phyloP scores from a whole-genome alignment of 1,140 invertebrate genomes.

The Phthorimaea operculella region DNA sequence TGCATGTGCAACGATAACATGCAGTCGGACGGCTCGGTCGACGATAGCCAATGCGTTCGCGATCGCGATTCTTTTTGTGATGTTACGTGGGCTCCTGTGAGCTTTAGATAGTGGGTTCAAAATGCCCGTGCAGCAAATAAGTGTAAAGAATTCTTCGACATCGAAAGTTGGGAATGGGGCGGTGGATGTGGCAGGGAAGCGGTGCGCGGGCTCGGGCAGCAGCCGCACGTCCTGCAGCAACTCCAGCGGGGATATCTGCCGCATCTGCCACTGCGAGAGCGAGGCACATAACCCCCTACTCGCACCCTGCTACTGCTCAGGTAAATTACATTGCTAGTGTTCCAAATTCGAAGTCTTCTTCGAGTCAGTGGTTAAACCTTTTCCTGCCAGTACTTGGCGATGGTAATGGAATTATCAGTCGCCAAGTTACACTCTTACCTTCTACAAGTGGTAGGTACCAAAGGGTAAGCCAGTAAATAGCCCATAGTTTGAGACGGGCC shows the following conservation, averaged over 20 bases:
- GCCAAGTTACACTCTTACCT: too few relatives aligned
- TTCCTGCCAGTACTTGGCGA: too few relatives aligned
- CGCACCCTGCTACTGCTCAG: conserved; percentile 90
- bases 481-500: too few relatives aligned
- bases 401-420: too few relatives aligned
- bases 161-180: conserved; percentile 66
- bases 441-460: too few relatives aligned
- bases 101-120: conserved; percentile 23
- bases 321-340: conserved; percentile 16
- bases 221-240: conserved; percentile 75
- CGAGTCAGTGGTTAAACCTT: too few relatives aligned
- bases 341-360: too few relatives aligned
- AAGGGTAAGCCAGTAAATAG: too few relatives aligned
- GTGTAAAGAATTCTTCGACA: conserved; percentile 65
- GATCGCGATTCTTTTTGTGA: conserved; percentile 15
- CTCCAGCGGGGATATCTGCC: conserved; percentile 74
- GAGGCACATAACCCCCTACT: conserved; percentile 86
- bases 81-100: conserved; percentile 28
- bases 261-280: conserved; percentile 92
- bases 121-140: conserved; percentile 66
- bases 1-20: conserved; percentile 1
- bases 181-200: conserved; percentile 57
- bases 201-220: conserved; percentile 68
- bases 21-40: conserved; percentile 17
- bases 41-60: conserved; percentile 26